Evolutionary conservation across 2,888 invertebrate species (phyloP).

Genomic region (Lithosia quadra): DNA sequence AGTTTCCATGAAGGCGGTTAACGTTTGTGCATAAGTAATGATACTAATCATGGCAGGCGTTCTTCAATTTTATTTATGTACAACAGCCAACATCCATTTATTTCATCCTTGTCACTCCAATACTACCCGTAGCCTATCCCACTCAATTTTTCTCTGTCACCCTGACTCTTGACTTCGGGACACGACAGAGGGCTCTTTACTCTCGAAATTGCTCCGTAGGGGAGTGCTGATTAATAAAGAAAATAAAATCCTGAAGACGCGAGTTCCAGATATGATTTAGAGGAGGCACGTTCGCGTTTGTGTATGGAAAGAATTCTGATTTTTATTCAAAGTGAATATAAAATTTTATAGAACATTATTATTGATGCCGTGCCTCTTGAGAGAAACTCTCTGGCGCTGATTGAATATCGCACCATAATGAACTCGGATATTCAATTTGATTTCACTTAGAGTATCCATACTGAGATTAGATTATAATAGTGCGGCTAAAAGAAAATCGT

Average conservation of each 20-base stretch:
- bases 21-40: constrained; percentile 48
- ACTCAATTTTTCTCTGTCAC: constrained; percentile 76
- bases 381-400: constrained; percentile 24
- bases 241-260: constrained; percentile 70
- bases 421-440: constrained; percentile 16
- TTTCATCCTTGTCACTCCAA: constrained; percentile 66
- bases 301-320: constrained; percentile 52
- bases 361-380: constrained; percentile 46
- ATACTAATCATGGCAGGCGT: constrained; percentile 40
- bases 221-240: constrained; percentile 80
- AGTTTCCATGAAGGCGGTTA: constrained; percentile 14
- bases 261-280: constrained; percentile 65
- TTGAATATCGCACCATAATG: constrained; percentile 31
- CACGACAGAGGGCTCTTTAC: constrained; percentile 72
- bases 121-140: constrained; percentile 54
- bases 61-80: constrained; percentile 51
- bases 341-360: constrained; percentile 37
- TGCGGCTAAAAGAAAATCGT: not conserved
- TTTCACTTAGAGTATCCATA: not conserved
- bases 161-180: constrained; percentile 72
- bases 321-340: constrained; percentile 56
- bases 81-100: constrained; percentile 65
- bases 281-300: constrained; percentile 63
- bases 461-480: not conserved
- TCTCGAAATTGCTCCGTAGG: constrained; percentile 71